These are phyloP conservation scores for Steinernema khuongi DNA, from an alignment of 1,140 invertebrate species.

Conservation along the genomic window DNA sequence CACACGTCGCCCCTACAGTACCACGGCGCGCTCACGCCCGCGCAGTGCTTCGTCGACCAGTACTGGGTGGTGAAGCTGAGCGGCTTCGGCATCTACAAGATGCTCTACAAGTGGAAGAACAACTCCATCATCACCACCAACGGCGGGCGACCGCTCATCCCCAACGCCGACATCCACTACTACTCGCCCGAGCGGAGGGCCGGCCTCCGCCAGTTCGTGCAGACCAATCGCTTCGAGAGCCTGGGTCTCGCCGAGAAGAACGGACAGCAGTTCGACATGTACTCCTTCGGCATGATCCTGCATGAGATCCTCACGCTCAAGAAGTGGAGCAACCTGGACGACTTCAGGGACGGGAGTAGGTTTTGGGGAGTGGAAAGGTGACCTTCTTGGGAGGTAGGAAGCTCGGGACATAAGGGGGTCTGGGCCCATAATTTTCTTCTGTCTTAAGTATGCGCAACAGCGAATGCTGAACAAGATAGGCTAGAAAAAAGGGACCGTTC, in stretches of 20 bases:
- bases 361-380: too few relatives aligned
- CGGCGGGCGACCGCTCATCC: constrained; percentile 23
- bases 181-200: constrained; percentile 29
- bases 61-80: constrained; percentile 37
- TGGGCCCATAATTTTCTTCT: too few relatives aligned
- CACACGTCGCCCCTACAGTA: constrained; percentile 26
- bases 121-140: constrained; percentile 9
- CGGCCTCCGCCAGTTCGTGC: constrained; percentile 3
- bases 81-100: constrained; percentile 28
- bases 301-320: constrained; percentile 30
- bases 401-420: too few relatives aligned
- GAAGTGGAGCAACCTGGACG: constrained; percentile 11
- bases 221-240: constrained; percentile 23
- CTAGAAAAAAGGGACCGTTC: too few relatives aligned
- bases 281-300: constrained; percentile 35
- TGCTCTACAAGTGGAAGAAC: constrained; percentile 33
- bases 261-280: constrained; percentile 34
- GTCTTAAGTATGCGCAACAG: too few relatives aligned
- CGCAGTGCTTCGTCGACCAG: constrained; percentile 32
- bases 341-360: not conserved
- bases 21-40: constrained; percentile 34
- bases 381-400: too few relatives aligned
- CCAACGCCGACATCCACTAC: constrained; percentile 34
- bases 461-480: too few relatives aligned
- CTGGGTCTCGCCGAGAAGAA: not conserved